phyloP scores from a whole-genome alignment of 2,888 invertebrate species.

The Epirrita christyi region DNA sequence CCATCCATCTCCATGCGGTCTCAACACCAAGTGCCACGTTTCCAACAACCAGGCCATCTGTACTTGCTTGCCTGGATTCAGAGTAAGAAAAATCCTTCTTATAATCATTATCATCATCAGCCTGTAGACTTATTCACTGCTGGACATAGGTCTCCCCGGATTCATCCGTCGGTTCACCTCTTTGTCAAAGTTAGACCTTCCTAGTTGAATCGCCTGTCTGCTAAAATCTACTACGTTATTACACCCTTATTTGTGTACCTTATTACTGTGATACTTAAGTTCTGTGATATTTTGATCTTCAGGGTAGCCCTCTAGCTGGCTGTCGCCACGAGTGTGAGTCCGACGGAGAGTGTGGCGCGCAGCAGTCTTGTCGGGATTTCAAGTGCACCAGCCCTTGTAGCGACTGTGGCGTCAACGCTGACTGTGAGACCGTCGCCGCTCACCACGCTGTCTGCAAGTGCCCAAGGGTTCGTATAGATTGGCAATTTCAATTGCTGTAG shows the following conservation, averaged over 20 bases:
- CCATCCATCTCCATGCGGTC: constrained; percentile 92
- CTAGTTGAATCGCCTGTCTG: too few species aligned
- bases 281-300: constrained; percentile 26
- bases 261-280: too few species aligned
- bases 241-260: too few species aligned
- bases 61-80: constrained; percentile 90
- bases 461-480: constrained; percentile 87
- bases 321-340: constrained; percentile 94
- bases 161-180: too few species aligned
- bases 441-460: constrained; percentile 92
- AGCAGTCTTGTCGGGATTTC: constrained; percentile 90
- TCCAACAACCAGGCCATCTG: constrained; percentile 91
- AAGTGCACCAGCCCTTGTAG: constrained; percentile 91
- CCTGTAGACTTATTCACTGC: too few species aligned
- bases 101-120: too few species aligned
- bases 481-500: too few species aligned
- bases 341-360: constrained; percentile 89
- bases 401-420: constrained; percentile 91
- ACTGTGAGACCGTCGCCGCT: constrained; percentile 89
- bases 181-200: too few species aligned
- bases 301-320: constrained; percentile 90
- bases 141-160: too few species aligned
- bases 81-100: constrained; percentile 57
- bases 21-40: constrained; percentile 92
- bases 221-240: too few species aligned